Conservation (phyloP, 1,140 invertebrate species). For the Lepidotrigona ventralis region DNA sequence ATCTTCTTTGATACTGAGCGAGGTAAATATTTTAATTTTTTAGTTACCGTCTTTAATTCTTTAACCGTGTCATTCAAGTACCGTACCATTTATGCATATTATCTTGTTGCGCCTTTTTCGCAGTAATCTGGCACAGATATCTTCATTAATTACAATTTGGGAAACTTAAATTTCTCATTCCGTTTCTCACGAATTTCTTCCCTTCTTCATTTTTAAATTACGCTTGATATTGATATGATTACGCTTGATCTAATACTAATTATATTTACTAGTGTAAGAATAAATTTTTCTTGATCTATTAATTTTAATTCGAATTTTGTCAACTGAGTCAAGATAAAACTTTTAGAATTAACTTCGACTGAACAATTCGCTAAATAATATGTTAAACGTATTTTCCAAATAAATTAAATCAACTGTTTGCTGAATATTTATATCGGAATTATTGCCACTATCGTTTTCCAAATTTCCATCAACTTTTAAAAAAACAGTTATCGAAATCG, state of each 20-base stretch:
- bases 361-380: not conserved
- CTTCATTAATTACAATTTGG: not conserved
- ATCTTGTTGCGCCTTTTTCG: not conserved
- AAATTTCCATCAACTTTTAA: too few species aligned
- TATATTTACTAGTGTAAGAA: not conserved
- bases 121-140: not conserved
- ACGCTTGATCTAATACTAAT: not conserved
- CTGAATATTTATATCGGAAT: not conserved
- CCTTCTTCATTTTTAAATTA: not conserved
- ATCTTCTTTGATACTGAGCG: not conserved
- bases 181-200: not conserved
- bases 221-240: not conserved
- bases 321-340: not conserved
- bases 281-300: not conserved
- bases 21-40: not conserved
- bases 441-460: too few species aligned
- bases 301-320: not conserved
- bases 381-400: not conserved
- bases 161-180: not conserved
- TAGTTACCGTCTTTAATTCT: not conserved
- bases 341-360: not conserved
- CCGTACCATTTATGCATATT: not conserved
- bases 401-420: too few species aligned
- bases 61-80: not conserved
- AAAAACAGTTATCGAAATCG: too few species aligned